Conservation (phyloP, 2,888 invertebrate species). For the Ceraclea dissimilis region DNA sequence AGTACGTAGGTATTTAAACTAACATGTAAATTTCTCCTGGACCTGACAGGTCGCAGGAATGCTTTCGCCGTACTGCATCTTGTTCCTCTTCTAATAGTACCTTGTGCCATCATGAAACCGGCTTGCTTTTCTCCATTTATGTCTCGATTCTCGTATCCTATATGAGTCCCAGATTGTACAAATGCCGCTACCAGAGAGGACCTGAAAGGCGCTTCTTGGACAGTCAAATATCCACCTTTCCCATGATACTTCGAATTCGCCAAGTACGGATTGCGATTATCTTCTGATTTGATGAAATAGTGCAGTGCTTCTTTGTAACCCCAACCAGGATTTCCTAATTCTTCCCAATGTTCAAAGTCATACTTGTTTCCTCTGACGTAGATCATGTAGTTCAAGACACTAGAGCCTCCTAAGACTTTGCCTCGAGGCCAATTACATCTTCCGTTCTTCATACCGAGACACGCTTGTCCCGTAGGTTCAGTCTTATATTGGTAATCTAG, state of each 20-base stretch:
- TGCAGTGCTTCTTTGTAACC: slow-evolving; percentile 73
- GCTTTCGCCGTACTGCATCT: slow-evolving; percentile 85
- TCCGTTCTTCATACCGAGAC: slow-evolving; percentile 73
- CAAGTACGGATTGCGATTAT: slow-evolving; percentile 79
- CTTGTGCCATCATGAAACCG: slow-evolving; percentile 76
- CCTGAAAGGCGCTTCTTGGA: slow-evolving; percentile 79
- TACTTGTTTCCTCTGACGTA: slow-evolving; percentile 77
- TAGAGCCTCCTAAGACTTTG: slow-evolving; percentile 83
- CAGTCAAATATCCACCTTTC: slow-evolving; percentile 66
- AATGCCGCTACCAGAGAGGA: slow-evolving; percentile 77
- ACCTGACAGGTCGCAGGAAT: slow-evolving; percentile 69
- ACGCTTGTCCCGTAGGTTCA: slow-evolving; percentile 72
- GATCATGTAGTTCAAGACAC: slow-evolving; percentile 83
- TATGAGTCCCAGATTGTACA: slow-evolving; percentile 71
- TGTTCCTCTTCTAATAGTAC: slow-evolving; percentile 68
- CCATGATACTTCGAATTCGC: slow-evolving; percentile 62
- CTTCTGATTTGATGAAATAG: slow-evolving; percentile 87
- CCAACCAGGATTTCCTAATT: slow-evolving; percentile 83
- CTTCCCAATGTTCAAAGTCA: slow-evolving; percentile 88
- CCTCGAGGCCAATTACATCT: slow-evolving; percentile 85
- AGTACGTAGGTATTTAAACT: slow-evolving; percentile 75
- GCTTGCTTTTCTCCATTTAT: slow-evolving; percentile 75
- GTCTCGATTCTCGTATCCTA: slow-evolving; percentile 78
- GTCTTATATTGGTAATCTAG: slow-evolving; percentile 88
- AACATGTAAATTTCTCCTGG: slow-evolving; percentile 70